Base-by-base conservation (phyloP, 2,797 vertebrate genomes). In the Hippocampus kuda region DNA sequence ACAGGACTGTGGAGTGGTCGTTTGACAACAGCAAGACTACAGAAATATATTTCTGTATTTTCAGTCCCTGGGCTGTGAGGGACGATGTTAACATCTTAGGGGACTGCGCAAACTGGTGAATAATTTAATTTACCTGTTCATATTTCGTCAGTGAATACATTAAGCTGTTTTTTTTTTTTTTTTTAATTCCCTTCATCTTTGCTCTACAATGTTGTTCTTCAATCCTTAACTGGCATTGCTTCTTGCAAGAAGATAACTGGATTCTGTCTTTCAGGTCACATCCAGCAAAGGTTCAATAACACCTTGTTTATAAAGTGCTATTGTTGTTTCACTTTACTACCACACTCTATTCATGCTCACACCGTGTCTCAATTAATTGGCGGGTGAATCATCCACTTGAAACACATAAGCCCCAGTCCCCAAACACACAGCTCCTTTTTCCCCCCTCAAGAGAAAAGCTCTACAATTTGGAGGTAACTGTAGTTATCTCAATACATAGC, bases 81-180 rank as follows among this genome's bases (percentile, higher is more conserved):
- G 84, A 87, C 82, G 79, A 73, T 77, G 77, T 73, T 85, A 80
- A 85, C 83, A 88, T 86, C 80, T 84, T 76, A 83, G 77, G 60
- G 69, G 70, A 70, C 70, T 68, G 76, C 27, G 22, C 70, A 78
- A 82, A 82, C 77, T 69, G 70, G 73, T 88, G 79, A 89, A 89
- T 87, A 79, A 88, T 88, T 88, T 51, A 89, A 83, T 79, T 83
- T 67, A 87, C 79, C 81, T 87, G 82, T 85, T 84, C 83, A 86
- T 86, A 82, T 86, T 87, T 87, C 73, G 86, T 83, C 72, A 74
- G 68, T 46, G 81, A 84, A 83, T 82, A 77, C 74, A 86, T 88
- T 83, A 79, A 81, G 85, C 49, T 4, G 51, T 72, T 51, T 72
- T 78, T 68, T 76, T 38, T 72, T 51, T 72, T 78, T 68, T 76